These are phyloP conservation scores for Acanthococcus lagerstroemiae DNA, from an alignment of 2,888 invertebrate species.

Conservation along the genomic window DNA sequence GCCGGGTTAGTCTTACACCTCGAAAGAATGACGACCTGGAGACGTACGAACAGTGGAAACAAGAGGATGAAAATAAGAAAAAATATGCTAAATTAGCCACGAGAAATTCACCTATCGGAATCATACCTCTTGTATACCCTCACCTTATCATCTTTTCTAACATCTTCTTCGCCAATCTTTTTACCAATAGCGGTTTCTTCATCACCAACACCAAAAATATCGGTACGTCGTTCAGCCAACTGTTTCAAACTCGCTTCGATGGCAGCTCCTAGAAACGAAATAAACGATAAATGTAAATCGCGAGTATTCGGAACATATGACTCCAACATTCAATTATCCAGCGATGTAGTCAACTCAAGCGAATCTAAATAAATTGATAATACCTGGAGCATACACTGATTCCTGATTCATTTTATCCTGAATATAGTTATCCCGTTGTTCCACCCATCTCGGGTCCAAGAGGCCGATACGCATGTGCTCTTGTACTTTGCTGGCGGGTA, in stretches of 20 bases:
- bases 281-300: not conserved
- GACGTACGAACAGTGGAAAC: too few relatives aligned
- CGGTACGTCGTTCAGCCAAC: conserved; percentile 96
- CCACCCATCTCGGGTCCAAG: conserved; percentile 94
- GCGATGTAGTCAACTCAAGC: not conserved
- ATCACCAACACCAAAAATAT: conserved; percentile 98
- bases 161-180: conserved; percentile 87
- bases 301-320: not conserved
- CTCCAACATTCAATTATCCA: not conserved
- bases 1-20: too few relatives aligned
- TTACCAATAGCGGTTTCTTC: conserved; percentile 99
- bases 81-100: too few relatives aligned
- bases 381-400: conserved; percentile 62
- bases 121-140: too few relatives aligned
- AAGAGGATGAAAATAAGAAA: too few relatives aligned
- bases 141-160: conserved; percentile 63
- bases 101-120: too few relatives aligned
- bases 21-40: too few relatives aligned
- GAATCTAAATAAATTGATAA: not conserved
- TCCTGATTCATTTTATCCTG: conserved; percentile 88
- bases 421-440: conserved; percentile 88
- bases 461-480: conserved; percentile 97
- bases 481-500: conserved; percentile 92
- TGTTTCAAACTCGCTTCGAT: conserved; percentile 92
- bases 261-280: conserved; percentile 53